These are phyloP conservation scores for Proisotoma minuta DNA, from an alignment of 2,888 invertebrate genomes.

Conservation along the genomic window DNA sequence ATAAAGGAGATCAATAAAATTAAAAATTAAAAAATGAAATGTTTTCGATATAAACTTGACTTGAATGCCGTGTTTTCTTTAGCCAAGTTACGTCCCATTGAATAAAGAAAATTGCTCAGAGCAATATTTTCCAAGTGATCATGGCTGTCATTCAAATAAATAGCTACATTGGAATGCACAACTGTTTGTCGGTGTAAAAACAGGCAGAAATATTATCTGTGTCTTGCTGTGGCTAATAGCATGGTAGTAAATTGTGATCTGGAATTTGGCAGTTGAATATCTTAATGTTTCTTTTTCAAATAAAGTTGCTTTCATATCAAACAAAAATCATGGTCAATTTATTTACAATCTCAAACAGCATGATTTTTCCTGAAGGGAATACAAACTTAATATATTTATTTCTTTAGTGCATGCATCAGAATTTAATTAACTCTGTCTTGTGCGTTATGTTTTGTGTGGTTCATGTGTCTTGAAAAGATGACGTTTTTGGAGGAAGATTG, in stretches of 20 bases:
- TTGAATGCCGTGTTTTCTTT: too few species aligned
- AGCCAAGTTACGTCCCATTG: too few species aligned
- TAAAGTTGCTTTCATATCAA: constrained; percentile 9
- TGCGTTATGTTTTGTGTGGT: too few species aligned
- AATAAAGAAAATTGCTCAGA: not conserved
- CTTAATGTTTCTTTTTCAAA: not conserved
- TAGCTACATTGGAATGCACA: constrained; percentile 3
- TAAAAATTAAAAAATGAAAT: too few species aligned
- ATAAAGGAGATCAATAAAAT: too few species aligned
- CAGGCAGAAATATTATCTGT: not conserved
- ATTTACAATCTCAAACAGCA: constrained; percentile 1
- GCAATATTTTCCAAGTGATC: not conserved
- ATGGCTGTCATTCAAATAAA: constrained; percentile 5
- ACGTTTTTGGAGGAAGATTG: not conserved
- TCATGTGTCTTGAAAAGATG: not conserved
- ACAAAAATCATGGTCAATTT: constrained; percentile 11
- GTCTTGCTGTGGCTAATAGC: not conserved
- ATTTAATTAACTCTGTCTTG: too few species aligned
- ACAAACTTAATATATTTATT: too few species aligned
- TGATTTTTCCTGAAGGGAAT: too few species aligned
- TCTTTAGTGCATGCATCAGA: too few species aligned
- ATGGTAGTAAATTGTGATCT: not conserved
- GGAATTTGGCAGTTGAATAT: not conserved
- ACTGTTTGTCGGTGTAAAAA: not conserved
- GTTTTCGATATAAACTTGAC: too few species aligned